These are phyloP conservation scores for Tamias sibiricus DNA, from an alignment of 2,113 vertebrate species.

Conservation along the genomic window DNA sequence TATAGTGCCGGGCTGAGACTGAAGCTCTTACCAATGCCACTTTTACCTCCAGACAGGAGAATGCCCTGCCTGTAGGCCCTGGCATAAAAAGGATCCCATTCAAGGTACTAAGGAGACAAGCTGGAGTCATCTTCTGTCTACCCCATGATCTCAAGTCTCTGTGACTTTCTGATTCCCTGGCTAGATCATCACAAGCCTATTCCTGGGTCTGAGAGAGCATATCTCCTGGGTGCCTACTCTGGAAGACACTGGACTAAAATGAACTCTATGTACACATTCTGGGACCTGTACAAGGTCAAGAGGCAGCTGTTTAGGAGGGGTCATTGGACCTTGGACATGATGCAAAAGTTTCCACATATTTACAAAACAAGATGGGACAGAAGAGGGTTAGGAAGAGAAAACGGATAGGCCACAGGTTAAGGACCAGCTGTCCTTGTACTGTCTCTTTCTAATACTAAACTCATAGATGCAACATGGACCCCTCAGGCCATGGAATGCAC, in stretches of 20 bases:
- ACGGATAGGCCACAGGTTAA: rapidly evolving
- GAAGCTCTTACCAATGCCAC: background rate
- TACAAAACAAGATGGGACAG: background rate
- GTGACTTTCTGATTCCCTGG: background rate
- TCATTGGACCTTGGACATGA: rapidly evolving
- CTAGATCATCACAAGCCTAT: background rate
- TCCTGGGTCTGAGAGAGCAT: too few species aligned
- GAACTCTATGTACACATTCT: background rate
- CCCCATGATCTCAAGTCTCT: background rate
- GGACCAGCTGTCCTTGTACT: rapidly evolving
- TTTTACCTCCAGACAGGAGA: background rate
- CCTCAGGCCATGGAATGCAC: background rate
- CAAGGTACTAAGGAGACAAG: background rate
- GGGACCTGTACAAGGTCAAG: background rate
- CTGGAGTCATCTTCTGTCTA: rapidly evolving
- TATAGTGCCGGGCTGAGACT: too few species aligned
- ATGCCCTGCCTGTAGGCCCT: background rate
- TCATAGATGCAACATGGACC: background rate
- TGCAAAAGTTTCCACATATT: background rate
- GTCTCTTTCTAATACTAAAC: background rate
- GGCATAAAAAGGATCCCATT: background rate
- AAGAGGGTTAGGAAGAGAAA: background rate
- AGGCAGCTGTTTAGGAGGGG: background rate
- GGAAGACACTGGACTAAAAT: background rate
- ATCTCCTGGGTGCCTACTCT: background rate